Conservation (phyloP, 2,113 vertebrate species). For the Varanus salvator region DNA sequence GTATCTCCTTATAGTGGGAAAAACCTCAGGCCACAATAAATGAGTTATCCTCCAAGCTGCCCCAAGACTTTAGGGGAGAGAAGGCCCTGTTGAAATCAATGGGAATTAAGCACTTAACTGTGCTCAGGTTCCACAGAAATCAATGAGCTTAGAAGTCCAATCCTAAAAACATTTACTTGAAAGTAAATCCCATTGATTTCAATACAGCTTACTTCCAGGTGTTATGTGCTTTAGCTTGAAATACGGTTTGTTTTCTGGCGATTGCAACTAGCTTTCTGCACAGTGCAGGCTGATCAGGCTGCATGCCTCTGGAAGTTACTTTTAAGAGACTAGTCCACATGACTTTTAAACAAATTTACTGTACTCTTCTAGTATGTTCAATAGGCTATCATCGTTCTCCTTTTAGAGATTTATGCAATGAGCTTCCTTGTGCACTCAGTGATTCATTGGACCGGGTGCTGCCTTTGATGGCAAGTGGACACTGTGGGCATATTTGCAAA, state of each 20-base stretch:
- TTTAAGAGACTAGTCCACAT: background rate
- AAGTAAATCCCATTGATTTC: slow-evolving; percentile 24
- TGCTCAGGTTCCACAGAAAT: background rate
- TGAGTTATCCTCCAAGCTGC: background rate
- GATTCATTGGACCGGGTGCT: background rate
- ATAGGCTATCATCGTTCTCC: no score
- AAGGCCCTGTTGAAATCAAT: slow-evolving; percentile 8
- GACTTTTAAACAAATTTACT: background rate
- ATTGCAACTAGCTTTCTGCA: background rate
- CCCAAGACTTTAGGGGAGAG: background rate
- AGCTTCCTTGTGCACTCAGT: background rate
- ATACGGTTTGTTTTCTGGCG: background rate
- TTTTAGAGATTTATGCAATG: no score
- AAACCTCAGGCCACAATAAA: background rate
- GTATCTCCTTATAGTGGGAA: slow-evolving; percentile 2
- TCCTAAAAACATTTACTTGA: slow-evolving; percentile 13
- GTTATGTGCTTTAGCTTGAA: background rate
- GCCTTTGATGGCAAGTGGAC: background rate
- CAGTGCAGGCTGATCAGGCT: background rate
- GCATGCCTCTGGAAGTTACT: background rate
- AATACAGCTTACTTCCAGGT: background rate
- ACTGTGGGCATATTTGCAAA: no score
- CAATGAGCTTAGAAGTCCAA: slow-evolving; percentile 18
- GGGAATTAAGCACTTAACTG: slow-evolving; percentile 22
- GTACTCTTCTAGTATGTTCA: background rate